Evolutionary conservation across 1,140 invertebrate species (phyloP).

Genomic region (Octopus sinensis): DNA sequence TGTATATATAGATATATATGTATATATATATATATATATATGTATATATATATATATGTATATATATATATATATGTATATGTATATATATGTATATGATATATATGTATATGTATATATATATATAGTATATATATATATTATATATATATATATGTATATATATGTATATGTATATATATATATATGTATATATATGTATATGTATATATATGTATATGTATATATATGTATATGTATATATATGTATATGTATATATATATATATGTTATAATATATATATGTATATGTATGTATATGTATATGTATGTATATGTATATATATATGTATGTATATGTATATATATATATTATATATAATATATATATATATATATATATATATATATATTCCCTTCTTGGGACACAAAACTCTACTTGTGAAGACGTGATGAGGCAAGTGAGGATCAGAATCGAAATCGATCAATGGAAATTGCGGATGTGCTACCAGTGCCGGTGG

Average conservation of each 20-base stretch:
- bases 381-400: neutral
- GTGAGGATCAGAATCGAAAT: no score
- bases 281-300: neutral
- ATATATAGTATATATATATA: no score
- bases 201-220: neutral
- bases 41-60: no score
- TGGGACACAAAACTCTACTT: no score
- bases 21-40: no score
- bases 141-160: slow-evolving; percentile 2
- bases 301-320: neutral
- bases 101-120: no score
- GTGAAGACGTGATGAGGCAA: no score
- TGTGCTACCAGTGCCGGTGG: no score
- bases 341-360: slow-evolving; percentile 64
- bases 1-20: no score
- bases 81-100: no score
- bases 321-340: neutral
- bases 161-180: neutral
- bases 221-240: neutral
- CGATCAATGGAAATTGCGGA: no score
- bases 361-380: slow-evolving; percentile 48
- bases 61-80: no score
- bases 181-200: neutral
- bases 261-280: neutral
- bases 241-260: neutral